Base-by-base conservation (phyloP, 1,140 invertebrate genomes). In the Triops longicaudatus region DNA sequence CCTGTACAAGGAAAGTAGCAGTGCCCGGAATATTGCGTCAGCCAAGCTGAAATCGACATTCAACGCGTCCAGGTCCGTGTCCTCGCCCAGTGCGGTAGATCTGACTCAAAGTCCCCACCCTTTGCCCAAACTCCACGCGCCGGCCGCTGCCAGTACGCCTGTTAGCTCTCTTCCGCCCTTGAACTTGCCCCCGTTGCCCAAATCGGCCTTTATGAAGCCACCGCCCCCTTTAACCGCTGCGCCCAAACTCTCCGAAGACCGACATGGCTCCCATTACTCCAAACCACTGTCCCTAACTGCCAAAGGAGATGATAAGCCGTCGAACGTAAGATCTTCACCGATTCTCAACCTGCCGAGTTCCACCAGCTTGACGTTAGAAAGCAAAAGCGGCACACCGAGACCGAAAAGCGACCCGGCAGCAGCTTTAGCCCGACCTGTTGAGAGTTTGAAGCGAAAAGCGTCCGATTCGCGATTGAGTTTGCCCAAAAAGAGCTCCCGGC, bases 1-100 rank as follows among this genome's bases (percentile, higher is more conserved):
- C 11, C 72, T 77, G 6, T 73, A 41, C 26, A 78, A 78, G 75
- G 76, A 77, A 43, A 73, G 76, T 27, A 71, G 50, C 50, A 63
- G 50, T 63, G 50, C 50, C 6, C 50, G 50, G 3, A 63, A 63
- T 22, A 6, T 22, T 1, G 50, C 50, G 22, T 63, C 50, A 0
- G 50, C 14, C 50, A 63, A 63, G 50, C 50, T 63, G 17, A 63
- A 63, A 17, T 10, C 50, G 5, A n/a, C 50, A 63, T 63, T 14
- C 22, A 3, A 14, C 50, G 9, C 50, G 6, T 22, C 50, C 0
- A 63, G 50, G 14, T 22, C 50, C 22, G 22, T 22, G 10, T 63
- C 50, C 22, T 63, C 50, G 17, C 50, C 50, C 50, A 22, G 50
- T 63, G 14, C 17, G 17, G n/a, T 63, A 22, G 50, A 63, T 63